These are phyloP conservation scores for Drosophila sp. DNA, from an alignment of 1,140 invertebrate species.

Conservation along the genomic window DNA sequence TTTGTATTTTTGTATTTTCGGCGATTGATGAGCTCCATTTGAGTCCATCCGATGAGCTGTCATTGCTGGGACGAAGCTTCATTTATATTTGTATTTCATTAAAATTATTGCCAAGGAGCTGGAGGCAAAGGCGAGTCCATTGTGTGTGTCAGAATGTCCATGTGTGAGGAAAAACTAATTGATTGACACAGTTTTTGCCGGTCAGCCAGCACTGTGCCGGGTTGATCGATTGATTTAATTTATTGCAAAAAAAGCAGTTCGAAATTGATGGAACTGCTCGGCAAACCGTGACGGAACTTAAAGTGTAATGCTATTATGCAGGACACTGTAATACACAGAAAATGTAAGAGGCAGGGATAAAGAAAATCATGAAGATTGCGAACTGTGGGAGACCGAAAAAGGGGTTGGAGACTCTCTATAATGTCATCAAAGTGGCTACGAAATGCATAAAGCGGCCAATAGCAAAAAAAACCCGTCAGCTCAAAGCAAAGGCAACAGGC, in stretches of 20 bases:
- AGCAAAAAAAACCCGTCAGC: conserved; percentile 2
- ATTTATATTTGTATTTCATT: conserved; percentile 83
- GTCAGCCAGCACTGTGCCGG: conserved; percentile 44
- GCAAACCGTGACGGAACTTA: conserved; percentile 37
- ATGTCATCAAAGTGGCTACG: conserved; percentile 79
- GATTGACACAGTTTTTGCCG: conserved; percentile 79
- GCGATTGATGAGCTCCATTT: conserved; percentile 67
- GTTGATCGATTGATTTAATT: conserved; percentile 82
- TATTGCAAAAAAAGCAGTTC: conserved; percentile 75
- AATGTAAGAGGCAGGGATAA: conserved; percentile 2
- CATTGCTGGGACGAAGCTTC: conserved; percentile 68
- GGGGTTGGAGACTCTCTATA: conserved; percentile 50
- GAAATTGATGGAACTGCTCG: conserved; percentile 76
- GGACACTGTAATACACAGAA: conserved; percentile 4
- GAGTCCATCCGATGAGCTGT: conserved; percentile 56
- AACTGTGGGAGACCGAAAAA: too few relatives aligned
- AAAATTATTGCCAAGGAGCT: conserved; percentile 67
- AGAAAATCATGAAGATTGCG: conserved; percentile 20
- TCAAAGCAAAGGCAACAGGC: conserved; percentile 21
- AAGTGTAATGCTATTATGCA: conserved; percentile 47
- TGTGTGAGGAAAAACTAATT: conserved; percentile 64
- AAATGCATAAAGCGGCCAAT: conserved; percentile 75
- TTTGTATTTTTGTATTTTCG: conserved; percentile 6
- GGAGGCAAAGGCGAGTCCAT: background rate
- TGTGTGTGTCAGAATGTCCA: conserved; percentile 22